These are phyloP conservation scores for Lissonota sp. DNA, from an alignment of 2,888 invertebrate species.

Conservation along the genomic window DNA sequence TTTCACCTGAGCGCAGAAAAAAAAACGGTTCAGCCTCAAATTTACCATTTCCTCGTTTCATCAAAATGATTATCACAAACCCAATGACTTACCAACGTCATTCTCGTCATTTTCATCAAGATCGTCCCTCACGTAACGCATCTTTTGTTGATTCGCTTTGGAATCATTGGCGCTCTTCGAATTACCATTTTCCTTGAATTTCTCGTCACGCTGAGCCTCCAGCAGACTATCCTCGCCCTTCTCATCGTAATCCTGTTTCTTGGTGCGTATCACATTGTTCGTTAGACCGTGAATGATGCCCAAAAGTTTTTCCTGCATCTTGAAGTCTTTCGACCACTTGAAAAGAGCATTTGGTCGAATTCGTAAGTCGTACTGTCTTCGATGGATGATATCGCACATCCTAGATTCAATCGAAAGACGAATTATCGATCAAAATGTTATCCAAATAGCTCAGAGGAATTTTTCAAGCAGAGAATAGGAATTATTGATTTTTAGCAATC, in stretches of 20 bases:
- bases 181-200: conserved; percentile 35
- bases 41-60: not conserved
- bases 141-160: conserved; percentile 69
- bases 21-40: not conserved
- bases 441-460: not conserved
- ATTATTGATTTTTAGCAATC: conserved; percentile 1
- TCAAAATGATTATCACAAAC: no score
- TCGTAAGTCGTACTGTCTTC: conserved; percentile 84
- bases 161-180: conserved; percentile 76
- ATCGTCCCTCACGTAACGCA: conserved; percentile 80
- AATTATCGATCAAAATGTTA: not conserved
- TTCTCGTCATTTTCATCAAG: conserved; percentile 85
- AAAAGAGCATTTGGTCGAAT: conserved; percentile 84
- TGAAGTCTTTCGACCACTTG: conserved; percentile 83
- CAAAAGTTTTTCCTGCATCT: conserved; percentile 83
- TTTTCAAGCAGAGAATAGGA: not conserved
- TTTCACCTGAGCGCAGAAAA: conserved; percentile 85
- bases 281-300: conserved; percentile 85
- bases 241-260: conserved; percentile 70
- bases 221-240: conserved; percentile 61
- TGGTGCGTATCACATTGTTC: conserved; percentile 80
- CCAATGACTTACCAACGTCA: conserved; percentile 81
- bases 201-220: conserved; percentile 50
- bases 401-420: conserved; percentile 73
- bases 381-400: conserved; percentile 86